Base-by-base conservation (phyloP, 2,113 vertebrate genomes). In the Cinclus cinclus region DNA sequence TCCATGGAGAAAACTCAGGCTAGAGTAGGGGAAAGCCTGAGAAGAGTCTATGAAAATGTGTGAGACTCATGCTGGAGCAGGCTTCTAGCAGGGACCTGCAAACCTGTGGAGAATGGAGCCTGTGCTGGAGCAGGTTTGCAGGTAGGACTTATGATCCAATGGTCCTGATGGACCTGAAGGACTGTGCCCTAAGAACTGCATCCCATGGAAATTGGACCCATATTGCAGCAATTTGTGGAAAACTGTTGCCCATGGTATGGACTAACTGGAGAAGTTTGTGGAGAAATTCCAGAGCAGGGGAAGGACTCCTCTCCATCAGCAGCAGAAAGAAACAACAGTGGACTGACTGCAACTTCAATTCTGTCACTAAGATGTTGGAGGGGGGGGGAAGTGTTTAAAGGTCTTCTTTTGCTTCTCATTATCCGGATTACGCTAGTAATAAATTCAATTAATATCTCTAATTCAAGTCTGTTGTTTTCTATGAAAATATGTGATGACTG, bases 221-320 rank as follows among this genome's bases (percentile, higher is more conserved):
- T 22, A 33, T 18, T 68, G 46, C 17, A 52, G 73, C 14, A 77
- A 46, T 28, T 28, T 77, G 18, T 52, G 15, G 11, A 59, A 21
- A 44, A 23, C 18, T 28, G 33, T 14, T 59, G 17, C 9, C 14
- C 1, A 0, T 52, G 21, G 7, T 20, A 59, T 44, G 37, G 17
- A 37, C 14, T 52, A 2, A 8, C 15, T 37, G 55, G 33, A 69
- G 37, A 60, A 39, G 8, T 7, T 33, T 0, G 0, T 53, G 46
- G 55, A 69, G 39, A 87, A 11, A 23, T 60, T 52, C 27, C 55
- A 60, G 39, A 52, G 12, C 14, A 37, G 60, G 12, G 25, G 13
- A 22, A 59, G 18, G 33, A 60, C 14, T 53, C 39, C 5, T 15
- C 39, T 78, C 11, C 27, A 35, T 13, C 39, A 60, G 3, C 46